Conservation (phyloP, 2,888 invertebrate species). For the Lucinisca nassula region DNA sequence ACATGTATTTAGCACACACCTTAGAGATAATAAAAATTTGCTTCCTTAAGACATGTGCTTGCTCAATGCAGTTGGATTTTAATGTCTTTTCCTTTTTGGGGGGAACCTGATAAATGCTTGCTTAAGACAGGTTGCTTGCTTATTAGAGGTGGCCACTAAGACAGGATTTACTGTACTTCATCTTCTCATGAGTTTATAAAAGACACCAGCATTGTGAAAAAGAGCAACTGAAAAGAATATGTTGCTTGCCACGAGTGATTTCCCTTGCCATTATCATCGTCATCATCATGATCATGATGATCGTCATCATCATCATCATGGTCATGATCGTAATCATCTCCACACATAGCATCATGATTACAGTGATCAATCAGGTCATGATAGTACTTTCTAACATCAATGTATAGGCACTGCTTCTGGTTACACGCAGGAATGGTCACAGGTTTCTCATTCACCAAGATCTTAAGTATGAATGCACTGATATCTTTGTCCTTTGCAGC, state of each 20-base stretch:
- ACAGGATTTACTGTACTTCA: no score
- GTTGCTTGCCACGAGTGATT: background rate
- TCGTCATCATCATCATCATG: slow-evolving; percentile 26
- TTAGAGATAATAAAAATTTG: no score
- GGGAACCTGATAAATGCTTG: no score
- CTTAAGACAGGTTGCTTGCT: no score
- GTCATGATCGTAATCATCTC: slow-evolving; percentile 58
- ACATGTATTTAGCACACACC: no score
- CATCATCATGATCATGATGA: background rate
- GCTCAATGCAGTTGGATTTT: no score
- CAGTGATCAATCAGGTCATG: slow-evolving; percentile 65
- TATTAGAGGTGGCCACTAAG: no score
- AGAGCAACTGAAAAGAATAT: background rate
- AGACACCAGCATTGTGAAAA: background rate
- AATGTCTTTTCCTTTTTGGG: no score
- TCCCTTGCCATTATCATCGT: background rate
- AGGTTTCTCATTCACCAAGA: slow-evolving; percentile 82
- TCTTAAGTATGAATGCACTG: slow-evolving; percentile 70
- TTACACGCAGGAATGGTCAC: slow-evolving; percentile 77
- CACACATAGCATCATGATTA: slow-evolving; percentile 57
- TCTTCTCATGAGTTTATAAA: no score
- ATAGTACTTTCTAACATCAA: slow-evolving; percentile 65
- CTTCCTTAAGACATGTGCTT: no score
- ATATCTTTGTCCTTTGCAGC: slow-evolving; percentile 33
- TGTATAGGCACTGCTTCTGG: slow-evolving; percentile 71